A percentile compares a stretch with the other conserved stretches of the same genome.
phyloP scores from a whole-genome alignment of 1,140 invertebrate genomes.

The Caerostris darwini region DNA sequence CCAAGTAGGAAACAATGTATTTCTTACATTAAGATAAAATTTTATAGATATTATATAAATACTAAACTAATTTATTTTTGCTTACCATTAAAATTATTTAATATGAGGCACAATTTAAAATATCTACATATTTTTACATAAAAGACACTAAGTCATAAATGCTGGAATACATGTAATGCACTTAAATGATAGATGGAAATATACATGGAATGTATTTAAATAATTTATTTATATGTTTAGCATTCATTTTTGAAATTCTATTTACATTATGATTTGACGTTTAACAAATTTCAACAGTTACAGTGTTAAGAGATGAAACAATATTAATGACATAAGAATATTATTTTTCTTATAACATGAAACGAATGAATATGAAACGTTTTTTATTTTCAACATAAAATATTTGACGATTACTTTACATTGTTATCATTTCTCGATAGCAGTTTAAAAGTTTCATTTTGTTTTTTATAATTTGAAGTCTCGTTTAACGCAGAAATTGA shows the following conservation, averaged over 20 bases:
- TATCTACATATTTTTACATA: background rate
- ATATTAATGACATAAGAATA: background rate
- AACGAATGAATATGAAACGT: too few species aligned
- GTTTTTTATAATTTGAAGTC: too few species aligned
- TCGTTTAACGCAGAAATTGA: too few species aligned
- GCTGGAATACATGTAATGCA: background rate
- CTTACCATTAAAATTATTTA: conserved; percentile 4
- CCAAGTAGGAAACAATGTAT: too few species aligned
- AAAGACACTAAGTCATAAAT: too few species aligned
- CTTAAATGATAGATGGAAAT: background rate
- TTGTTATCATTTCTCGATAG: too few species aligned
- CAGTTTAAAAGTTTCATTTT: too few species aligned
- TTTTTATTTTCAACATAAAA: too few species aligned
- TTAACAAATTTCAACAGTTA: background rate
- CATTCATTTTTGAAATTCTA: background rate
- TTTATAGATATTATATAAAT: too few species aligned
- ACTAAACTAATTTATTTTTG: background rate
- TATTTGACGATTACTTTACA: too few species aligned
- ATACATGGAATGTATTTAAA: background rate
- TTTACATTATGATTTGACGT: conserved; percentile 13
- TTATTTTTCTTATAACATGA: too few species aligned
- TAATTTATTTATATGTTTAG: background rate
- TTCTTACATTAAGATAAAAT: too few species aligned
- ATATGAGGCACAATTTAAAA: background rate
- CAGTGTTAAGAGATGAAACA: background rate